phyloP scores from a whole-genome alignment of 1,140 invertebrate genomes.

The Aphelinus atriplicis region DNA sequence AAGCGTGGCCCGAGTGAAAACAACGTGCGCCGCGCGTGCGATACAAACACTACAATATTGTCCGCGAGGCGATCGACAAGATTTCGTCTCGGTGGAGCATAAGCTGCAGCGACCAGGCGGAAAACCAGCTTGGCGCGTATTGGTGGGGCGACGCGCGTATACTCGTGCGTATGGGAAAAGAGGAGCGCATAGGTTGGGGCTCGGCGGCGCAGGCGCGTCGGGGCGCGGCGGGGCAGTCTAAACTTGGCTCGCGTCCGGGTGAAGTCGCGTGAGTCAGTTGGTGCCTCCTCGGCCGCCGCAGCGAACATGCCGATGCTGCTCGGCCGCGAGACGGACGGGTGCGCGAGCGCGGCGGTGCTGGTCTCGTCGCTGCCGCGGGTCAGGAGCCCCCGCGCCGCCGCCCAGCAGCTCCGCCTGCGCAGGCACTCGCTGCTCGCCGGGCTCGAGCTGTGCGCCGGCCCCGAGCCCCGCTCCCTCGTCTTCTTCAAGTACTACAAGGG shows the following conservation, averaged over 20 bases:
- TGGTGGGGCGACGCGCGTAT: neutral
- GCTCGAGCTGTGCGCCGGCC: slow-evolving; percentile 7
- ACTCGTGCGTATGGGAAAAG: neutral
- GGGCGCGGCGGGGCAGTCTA: too few relatives aligned
- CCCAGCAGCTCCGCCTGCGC: slow-evolving; percentile 10
- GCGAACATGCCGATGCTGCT: slow-evolving; percentile 7
- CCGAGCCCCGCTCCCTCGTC: neutral
- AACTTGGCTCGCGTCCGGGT: slow-evolving; percentile 51
- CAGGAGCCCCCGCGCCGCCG: neutral
- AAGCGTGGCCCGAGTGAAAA: too few relatives aligned
- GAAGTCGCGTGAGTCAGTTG: neutral
- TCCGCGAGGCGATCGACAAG: too few relatives aligned
- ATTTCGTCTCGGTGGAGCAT: too few relatives aligned
- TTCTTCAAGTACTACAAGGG: slow-evolving; percentile 56
- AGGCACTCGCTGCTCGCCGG: slow-evolving; percentile 24
- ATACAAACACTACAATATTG: too few relatives aligned
- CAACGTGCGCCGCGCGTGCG: too few relatives aligned
- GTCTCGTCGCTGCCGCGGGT: slow-evolving; percentile 27
- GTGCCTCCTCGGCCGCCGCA: neutral
- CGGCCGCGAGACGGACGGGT: slow-evolving; percentile 1
- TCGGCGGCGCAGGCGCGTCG: too few relatives aligned
- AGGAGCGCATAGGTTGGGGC: too few relatives aligned
- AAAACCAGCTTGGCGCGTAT: too few relatives aligned
- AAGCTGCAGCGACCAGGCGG: too few relatives aligned
- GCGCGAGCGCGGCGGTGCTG: neutral